Percentiles rank a stretch among this genome's conserved stretches.
These are phyloP conservation scores for Charaxes varanes DNA, from an alignment of 1,140 invertebrate species.

Conservation along the genomic window DNA sequence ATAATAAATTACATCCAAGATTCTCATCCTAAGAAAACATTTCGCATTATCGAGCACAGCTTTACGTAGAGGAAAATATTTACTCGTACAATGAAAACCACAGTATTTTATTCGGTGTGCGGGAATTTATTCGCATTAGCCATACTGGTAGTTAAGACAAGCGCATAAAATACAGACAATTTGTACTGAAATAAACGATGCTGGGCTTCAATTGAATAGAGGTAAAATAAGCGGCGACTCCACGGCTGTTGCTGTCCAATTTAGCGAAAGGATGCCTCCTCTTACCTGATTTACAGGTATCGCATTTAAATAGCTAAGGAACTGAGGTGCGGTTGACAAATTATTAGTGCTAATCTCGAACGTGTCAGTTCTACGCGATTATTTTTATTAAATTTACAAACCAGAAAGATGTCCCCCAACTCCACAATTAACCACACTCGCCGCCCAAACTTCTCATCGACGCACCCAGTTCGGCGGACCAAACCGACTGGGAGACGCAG, in stretches of 20 bases:
- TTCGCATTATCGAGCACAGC: not conserved
- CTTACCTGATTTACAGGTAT: conserved; percentile 13
- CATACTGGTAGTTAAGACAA: conserved; percentile 16
- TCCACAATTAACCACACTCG: too few species aligned
- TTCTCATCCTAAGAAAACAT: conserved; percentile 9
- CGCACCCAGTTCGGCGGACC: too few species aligned
- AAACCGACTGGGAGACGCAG: too few species aligned
- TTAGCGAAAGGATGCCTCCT: conserved; percentile 15
- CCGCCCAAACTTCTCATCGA: too few species aligned
- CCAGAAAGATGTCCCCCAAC: too few species aligned
- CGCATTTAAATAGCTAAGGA: conserved; percentile 11
- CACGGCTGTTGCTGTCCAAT: conserved; percentile 22
- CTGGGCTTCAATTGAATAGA: conserved; percentile 27
- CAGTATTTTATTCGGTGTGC: conserved; percentile 3
- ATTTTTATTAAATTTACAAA: too few species aligned
- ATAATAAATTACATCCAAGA: not conserved
- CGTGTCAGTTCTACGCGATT: too few species aligned
- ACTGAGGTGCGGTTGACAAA: too few species aligned
- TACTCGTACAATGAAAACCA: conserved; percentile 8
- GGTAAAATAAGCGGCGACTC: conserved; percentile 17
- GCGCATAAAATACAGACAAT: conserved; percentile 25
- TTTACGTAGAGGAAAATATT: conserved; percentile 8
- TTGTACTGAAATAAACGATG: conserved; percentile 29
- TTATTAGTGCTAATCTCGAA: too few species aligned
- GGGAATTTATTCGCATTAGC: conserved; percentile 20